These are phyloP conservation scores for Hemichromis elongatus DNA, from an alignment of 2,113 vertebrate species.

Conservation along the genomic window DNA sequence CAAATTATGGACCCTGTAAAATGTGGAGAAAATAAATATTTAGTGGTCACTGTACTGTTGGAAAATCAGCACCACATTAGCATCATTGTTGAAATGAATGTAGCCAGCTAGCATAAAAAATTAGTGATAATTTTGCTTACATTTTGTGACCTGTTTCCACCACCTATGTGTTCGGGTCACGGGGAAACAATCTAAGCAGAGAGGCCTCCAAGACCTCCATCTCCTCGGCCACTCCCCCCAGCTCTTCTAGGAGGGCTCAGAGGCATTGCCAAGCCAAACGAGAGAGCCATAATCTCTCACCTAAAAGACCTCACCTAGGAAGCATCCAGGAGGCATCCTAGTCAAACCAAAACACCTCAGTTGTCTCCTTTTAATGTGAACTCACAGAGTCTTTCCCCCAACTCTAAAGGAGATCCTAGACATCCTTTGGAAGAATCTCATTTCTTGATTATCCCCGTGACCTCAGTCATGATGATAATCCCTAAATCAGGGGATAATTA, in stretches of 20 bases:
- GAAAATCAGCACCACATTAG: neutral
- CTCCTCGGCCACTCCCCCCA: neutral
- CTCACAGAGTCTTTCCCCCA: neutral
- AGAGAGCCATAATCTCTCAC: neutral
- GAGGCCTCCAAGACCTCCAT: neutral
- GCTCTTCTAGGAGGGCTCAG: neutral
- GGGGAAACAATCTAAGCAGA: neutral
- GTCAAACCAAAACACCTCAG: neutral
- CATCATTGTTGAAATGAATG: neutral
- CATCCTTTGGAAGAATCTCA: neutral
- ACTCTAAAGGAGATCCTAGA: neutral
- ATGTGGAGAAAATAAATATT: neutral
- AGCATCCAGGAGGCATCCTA: neutral
- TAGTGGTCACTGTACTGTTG: neutral
- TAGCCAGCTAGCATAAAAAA: neutral
- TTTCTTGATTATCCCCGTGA: neutral
- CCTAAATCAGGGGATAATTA: neutral
- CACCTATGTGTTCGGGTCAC: neutral
- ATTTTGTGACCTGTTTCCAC: fast-evolving
- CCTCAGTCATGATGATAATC: neutral
- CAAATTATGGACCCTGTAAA: neutral
- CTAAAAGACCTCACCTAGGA: neutral
- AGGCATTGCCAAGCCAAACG: neutral
- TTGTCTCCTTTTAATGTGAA: neutral
- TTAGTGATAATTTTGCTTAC: neutral